Conservation (phyloP, 2,113 vertebrate species). For the Tragulus kanchil region DNA sequence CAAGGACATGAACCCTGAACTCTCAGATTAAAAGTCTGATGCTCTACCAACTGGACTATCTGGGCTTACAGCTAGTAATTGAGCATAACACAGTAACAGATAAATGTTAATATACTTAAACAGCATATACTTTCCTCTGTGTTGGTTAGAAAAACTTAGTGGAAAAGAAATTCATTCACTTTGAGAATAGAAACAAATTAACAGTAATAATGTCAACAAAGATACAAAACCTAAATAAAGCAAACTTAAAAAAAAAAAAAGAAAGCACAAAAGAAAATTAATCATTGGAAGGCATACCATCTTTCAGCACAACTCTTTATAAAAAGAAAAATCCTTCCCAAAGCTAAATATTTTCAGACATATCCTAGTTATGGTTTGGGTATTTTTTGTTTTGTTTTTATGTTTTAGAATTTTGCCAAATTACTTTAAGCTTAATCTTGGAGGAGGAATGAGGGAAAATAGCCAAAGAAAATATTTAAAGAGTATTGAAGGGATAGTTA, state of each 20-base stretch:
- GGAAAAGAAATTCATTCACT: background rate
- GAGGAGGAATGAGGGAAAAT: background rate
- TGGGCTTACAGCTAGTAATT: background rate
- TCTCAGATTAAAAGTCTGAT: background rate
- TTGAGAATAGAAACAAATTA: background rate
- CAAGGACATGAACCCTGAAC: background rate
- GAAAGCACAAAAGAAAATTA: background rate
- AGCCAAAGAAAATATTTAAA: background rate
- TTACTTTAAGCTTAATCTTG: conserved; percentile 16
- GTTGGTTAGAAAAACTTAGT: background rate
- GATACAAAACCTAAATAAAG: background rate
- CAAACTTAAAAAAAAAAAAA: background rate
- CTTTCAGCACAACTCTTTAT: background rate
- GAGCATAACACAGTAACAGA: background rate
- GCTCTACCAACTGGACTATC: background rate
- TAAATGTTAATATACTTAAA: background rate
- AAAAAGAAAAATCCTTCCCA: background rate
- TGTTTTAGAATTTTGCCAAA: background rate
- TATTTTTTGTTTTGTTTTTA: background rate
- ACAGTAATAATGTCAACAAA: background rate
- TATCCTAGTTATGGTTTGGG: background rate
- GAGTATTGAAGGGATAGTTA: background rate
- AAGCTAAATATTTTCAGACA: background rate
- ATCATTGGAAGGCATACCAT: background rate
- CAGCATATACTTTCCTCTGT: background rate